phyloP scores from a whole-genome alignment of 2,113 vertebrate genomes.

The Dolichotis patagonum region DNA sequence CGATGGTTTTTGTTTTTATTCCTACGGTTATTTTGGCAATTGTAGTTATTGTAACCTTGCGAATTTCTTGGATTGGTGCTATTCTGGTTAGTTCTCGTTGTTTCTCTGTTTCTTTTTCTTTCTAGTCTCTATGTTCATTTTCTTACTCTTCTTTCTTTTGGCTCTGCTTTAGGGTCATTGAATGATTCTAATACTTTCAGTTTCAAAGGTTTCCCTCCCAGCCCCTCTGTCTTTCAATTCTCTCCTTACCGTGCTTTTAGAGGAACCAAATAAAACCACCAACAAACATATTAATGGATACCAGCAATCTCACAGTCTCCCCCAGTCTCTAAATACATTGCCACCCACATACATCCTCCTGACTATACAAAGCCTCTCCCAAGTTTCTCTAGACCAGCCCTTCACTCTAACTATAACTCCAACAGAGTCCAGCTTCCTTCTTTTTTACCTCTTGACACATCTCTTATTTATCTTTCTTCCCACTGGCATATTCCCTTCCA shows the following conservation, averaged over 20 bases:
- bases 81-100: background rate
- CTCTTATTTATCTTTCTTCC: background rate
- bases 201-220: background rate
- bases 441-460: background rate
- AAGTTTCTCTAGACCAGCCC: background rate
- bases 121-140: background rate
- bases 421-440: background rate
- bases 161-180: background rate
- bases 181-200: background rate
- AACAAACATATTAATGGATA: background rate
- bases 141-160: background rate
- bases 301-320: background rate
- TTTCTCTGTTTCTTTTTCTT: background rate
- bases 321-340: background rate
- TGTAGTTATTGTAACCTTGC: background rate
- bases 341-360: background rate
- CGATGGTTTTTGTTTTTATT: background rate
- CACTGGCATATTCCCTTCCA: background rate
- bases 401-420: background rate
- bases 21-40: background rate
- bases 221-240: background rate
- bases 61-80: background rate
- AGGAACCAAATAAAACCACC: background rate
- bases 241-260: background rate
- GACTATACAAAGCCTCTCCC: background rate